A percentile compares a stretch with the other conserved stretches of the same genome.
Conservation (phyloP, 2,113 vertebrate species). For the Nothocercus nigrocapillus region DNA sequence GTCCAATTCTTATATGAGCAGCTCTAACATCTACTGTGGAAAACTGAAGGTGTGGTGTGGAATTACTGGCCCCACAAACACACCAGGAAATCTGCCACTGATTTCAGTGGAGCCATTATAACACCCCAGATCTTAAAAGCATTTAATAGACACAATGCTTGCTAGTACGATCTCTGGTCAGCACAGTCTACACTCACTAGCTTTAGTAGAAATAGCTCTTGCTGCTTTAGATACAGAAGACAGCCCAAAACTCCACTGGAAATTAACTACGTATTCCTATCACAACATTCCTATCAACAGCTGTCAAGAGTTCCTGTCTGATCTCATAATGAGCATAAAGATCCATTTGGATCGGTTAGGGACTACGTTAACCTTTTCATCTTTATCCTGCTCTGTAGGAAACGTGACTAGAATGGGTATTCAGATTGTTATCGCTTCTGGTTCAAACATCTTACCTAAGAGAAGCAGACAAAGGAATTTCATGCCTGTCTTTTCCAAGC, state of each 20-base stretch:
- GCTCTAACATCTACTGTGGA: not conserved
- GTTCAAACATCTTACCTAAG: not conserved
- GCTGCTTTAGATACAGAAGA: not conserved
- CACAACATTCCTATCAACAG: not conserved
- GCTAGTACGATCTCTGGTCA: not conserved
- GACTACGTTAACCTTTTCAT: not conserved
- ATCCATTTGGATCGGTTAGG: not conserved
- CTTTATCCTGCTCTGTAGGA: not conserved
- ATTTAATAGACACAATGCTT: not conserved
- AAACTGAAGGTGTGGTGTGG: not conserved
- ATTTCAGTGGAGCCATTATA: not conserved
- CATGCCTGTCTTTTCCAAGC: not conserved
- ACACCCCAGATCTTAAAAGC: not conserved
- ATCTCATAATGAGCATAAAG: not conserved
- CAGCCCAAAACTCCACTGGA: not conserved
- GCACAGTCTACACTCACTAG: not conserved
- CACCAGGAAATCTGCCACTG: conserved; percentile 8
- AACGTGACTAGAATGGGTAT: not conserved
- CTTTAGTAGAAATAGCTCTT: not conserved
- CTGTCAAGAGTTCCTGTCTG: not conserved
- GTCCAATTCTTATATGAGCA: not conserved
- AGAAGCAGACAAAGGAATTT: not conserved
- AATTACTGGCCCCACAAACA: not conserved
- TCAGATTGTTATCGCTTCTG: not conserved
- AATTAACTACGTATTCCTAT: not conserved